phyloP scores from a whole-genome alignment of 1,140 invertebrate species.

The Anastrepha ludens region DNA sequence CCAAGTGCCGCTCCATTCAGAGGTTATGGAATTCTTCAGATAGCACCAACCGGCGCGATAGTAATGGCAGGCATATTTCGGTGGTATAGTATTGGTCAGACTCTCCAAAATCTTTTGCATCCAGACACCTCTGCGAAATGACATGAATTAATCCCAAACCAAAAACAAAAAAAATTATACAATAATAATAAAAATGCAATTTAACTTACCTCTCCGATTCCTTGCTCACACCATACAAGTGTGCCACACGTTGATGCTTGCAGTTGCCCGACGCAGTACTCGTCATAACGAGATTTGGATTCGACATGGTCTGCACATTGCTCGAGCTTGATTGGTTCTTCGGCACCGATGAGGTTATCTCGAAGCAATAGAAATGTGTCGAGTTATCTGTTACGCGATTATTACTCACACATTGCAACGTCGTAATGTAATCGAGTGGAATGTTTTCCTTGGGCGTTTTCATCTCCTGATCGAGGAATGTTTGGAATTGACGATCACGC shows the following conservation, averaged over 20 bases:
- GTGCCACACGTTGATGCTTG: constrained; percentile 66
- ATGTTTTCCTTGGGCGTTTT: constrained; percentile 77
- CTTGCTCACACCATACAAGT: constrained; percentile 71
- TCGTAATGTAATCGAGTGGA: constrained; percentile 77
- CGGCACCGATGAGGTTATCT: constrained; percentile 67
- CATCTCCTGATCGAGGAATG: constrained; percentile 77
- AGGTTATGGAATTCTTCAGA: constrained; percentile 80
- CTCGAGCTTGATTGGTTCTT: constrained; percentile 65
- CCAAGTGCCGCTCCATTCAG: constrained; percentile 86
- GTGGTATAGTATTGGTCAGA: constrained; percentile 78
- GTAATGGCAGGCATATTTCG: constrained; percentile 78
- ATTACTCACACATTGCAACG: constrained; percentile 79
- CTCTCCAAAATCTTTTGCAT: constrained; percentile 81
- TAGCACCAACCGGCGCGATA: constrained; percentile 81
- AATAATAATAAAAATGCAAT: neutral
- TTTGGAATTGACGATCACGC: constrained; percentile 76
- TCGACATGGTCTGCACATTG: constrained; percentile 64
- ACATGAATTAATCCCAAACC: neutral
- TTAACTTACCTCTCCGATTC: constrained; percentile 66
- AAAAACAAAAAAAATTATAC: neutral
- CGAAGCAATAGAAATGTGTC: constrained; percentile 72
- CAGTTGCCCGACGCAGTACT: constrained; percentile 66
- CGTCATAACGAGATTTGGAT: constrained; percentile 72
- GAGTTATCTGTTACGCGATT: constrained; percentile 77
- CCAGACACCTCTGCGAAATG: constrained; percentile 77